These are phyloP conservation scores for Drosophila borealis DNA, from an alignment of 2,888 invertebrate genomes.

Conservation along the genomic window DNA sequence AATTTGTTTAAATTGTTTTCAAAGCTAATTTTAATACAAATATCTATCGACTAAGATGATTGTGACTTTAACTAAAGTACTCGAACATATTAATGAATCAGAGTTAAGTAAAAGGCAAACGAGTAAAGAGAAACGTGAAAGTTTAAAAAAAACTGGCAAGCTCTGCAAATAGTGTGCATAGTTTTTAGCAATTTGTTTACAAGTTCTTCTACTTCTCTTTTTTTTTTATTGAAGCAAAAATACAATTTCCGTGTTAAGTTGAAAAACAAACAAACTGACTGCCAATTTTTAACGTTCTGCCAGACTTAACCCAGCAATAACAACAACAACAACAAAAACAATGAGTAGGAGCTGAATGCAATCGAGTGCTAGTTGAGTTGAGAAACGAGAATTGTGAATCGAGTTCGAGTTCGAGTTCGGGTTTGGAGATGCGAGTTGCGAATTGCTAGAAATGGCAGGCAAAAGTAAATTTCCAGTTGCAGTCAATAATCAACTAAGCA, in stretches of 20 bases:
- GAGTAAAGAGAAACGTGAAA: neutral
- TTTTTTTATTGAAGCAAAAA: constrained; percentile 46
- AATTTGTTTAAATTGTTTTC: too few relatives aligned
- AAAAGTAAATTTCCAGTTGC: constrained; percentile 70
- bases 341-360: constrained; percentile 31
- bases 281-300: constrained; percentile 73
- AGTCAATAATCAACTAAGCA: constrained; percentile 80
- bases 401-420: constrained; percentile 9
- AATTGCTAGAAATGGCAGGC: constrained; percentile 34
- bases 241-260: constrained; percentile 76
- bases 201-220: constrained; percentile 18
- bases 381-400: constrained; percentile 27
- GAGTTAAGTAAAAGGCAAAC: constrained; percentile 16
- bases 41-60: neutral
- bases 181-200: constrained; percentile 61
- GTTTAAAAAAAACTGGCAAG: constrained; percentile 20
- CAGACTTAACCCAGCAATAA: constrained; percentile 52
- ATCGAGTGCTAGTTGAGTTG: constrained; percentile 41
- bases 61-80: neutral
- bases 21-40: constrained; percentile 4
- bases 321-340: constrained; percentile 12
- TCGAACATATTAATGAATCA: constrained; percentile 24
- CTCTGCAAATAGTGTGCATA: constrained; percentile 43
- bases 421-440: constrained; percentile 7
- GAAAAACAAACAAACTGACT: constrained; percentile 72